Conservation (phyloP, 2,113 vertebrate species). For the Bubo blakistoni region DNA sequence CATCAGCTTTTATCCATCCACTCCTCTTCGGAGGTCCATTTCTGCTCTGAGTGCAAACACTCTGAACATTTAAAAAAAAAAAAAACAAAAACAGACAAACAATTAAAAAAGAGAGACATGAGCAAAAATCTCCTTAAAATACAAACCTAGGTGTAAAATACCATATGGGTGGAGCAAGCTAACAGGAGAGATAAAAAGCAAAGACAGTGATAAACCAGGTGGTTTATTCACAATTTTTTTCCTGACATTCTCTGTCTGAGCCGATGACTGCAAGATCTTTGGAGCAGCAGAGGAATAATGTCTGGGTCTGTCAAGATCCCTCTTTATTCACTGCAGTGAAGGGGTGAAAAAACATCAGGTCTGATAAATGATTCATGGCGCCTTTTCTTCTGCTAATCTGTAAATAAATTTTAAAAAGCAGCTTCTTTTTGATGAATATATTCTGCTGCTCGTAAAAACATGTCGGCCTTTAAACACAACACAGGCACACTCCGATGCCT, state of each 20-base stretch:
- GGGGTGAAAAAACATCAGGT: conserved; percentile 27
- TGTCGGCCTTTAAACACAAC: conserved; percentile 25
- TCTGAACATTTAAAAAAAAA: not conserved
- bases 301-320: conserved; percentile 24
- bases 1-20: conserved; percentile 21
- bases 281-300: conserved; percentile 14
- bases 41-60: conserved; percentile 59
- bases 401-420: conserved; percentile 64
- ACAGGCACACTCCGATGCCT: not conserved
- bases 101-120: conserved; percentile 10
- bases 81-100: too few species aligned
- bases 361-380: conserved; percentile 68
- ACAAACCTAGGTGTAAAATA: conserved; percentile 62
- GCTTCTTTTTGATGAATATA: conserved; percentile 65
- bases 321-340: conserved; percentile 17
- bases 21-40: conserved; percentile 31
- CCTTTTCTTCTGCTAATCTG: conserved; percentile 64
- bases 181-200: conserved; percentile 22
- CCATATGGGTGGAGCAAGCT: conserved; percentile 13
- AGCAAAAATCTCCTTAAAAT: conserved; percentile 39
- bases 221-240: not conserved
- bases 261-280: not conserved
- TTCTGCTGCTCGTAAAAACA: conserved; percentile 52
- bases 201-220: conserved; percentile 10
- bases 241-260: conserved; percentile 4